phyloP scores from a whole-genome alignment of 2,113 vertebrate species.

The Barbus barbus region DNA sequence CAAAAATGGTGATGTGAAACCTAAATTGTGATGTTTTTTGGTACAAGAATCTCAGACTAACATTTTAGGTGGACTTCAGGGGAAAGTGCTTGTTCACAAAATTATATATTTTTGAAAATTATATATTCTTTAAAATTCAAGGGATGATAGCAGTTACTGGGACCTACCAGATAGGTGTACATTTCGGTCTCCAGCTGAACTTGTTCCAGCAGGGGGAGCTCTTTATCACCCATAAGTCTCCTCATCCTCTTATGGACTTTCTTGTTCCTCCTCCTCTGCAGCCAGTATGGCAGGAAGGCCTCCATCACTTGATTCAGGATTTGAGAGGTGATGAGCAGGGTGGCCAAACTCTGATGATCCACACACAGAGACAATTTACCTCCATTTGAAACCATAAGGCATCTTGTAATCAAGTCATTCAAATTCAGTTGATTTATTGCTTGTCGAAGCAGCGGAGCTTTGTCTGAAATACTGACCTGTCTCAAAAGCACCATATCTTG shows the following conservation, averaged over 20 bases:
- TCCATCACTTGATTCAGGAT: conserved; percentile 93
- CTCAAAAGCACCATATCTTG: conserved; percentile 91
- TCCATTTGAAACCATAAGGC: not conserved
- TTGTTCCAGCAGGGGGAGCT: conserved; percentile 81
- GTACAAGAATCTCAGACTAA: not conserved
- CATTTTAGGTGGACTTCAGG: not conserved
- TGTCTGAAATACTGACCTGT: conserved; percentile 79
- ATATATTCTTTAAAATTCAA: not conserved
- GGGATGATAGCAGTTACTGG: not conserved
- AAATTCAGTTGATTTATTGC: no score
- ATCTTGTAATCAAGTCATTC: no score
- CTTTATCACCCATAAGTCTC: conserved; percentile 65
- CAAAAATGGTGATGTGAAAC: not conserved
- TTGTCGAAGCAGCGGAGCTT: not conserved
- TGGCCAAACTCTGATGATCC: conserved; percentile 86
- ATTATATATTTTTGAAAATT: not conserved
- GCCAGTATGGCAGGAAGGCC: conserved; percentile 93
- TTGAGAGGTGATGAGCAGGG: conserved; percentile 95
- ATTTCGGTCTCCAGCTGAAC: conserved; percentile 88
- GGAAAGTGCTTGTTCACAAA: not conserved
- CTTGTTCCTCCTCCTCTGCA: conserved; percentile 85
- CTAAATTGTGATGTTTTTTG: no score
- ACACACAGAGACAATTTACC: not conserved
- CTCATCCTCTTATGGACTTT: conserved; percentile 71
- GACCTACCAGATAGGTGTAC: conserved; percentile 86